These are phyloP conservation scores for Trachops cirrhosus DNA, from an alignment of 2,797 vertebrate genomes.

Conservation along the genomic window DNA sequence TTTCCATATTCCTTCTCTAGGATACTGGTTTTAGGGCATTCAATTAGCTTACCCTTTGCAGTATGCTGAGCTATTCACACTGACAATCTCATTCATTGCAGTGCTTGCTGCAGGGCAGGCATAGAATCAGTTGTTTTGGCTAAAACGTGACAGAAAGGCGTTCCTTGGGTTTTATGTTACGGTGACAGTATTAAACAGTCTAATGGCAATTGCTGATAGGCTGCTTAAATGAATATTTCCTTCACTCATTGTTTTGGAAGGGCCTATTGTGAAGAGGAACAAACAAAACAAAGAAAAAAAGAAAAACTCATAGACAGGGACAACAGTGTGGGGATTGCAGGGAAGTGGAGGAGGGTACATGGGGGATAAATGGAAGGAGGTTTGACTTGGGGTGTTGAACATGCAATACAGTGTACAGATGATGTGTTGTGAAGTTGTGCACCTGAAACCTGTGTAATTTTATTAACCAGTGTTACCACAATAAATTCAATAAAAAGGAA, in stretches of 20 bases:
- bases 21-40: slow-evolving; percentile 63
- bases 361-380: not conserved
- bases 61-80: slow-evolving; percentile 82
- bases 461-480: not conserved
- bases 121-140: slow-evolving; percentile 72
- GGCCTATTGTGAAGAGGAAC: slow-evolving; percentile 41
- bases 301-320: not conserved
- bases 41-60: slow-evolving; percentile 81
- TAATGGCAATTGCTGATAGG: slow-evolving; percentile 80
- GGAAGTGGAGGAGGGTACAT: not conserved
- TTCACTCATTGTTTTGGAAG: slow-evolving; percentile 77
- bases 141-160: slow-evolving; percentile 86
- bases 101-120: slow-evolving; percentile 81
- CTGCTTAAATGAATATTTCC: slow-evolving; percentile 87
- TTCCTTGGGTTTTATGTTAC: slow-evolving; percentile 83
- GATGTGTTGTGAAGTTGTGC: not conserved
- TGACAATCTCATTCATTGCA: slow-evolving; percentile 46
- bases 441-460: not conserved
- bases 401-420: not conserved
- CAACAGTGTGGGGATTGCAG: not conserved
- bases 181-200: not conserved
- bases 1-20: not conserved
- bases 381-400: not conserved
- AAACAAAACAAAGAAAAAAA: not conserved
- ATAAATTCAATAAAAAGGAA: not conserved